Conservation (phyloP, 2,113 vertebrate species). For the Phrynosoma platyrhinos region DNA sequence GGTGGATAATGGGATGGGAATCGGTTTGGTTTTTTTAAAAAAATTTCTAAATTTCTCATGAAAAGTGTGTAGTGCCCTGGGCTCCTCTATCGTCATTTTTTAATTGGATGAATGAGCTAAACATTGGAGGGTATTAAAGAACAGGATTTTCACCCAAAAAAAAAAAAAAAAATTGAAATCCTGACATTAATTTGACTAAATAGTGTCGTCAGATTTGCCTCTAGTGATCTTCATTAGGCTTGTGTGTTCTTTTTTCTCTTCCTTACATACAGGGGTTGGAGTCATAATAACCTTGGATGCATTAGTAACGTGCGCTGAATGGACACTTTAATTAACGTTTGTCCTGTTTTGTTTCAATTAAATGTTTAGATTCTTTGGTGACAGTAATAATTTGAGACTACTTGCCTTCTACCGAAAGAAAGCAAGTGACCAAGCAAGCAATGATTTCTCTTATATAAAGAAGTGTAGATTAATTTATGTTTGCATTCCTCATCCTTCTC, state of each 20-base stretch:
- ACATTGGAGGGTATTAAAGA: slow-evolving; percentile 40
- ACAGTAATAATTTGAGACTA: neutral
- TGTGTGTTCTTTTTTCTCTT: neutral
- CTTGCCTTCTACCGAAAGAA: neutral
- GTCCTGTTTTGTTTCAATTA: neutral
- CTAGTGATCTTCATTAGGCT: neutral
- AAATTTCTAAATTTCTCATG: slow-evolving; percentile 43
- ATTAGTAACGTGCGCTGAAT: neutral
- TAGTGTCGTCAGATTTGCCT: slow-evolving; percentile 41
- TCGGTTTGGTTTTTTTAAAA: slow-evolving; percentile 23
- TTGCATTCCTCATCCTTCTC: neutral
- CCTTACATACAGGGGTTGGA: neutral
- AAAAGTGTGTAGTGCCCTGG: slow-evolving; percentile 55
- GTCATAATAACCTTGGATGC: neutral
- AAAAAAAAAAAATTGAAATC: slow-evolving; percentile 26
- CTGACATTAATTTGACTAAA: slow-evolving; percentile 52
- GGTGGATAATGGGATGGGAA: slow-evolving; percentile 42
- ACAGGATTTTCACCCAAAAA: neutral
- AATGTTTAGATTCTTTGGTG: neutral
- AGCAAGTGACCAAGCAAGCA: neutral
- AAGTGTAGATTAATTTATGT: neutral
- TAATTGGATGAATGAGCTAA: slow-evolving; percentile 53
- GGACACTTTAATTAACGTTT: neutral
- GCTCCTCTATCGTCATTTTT: slow-evolving; percentile 44
- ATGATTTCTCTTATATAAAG: neutral